A percentile compares a stretch with the other conserved stretches of the same genome.
phyloP scores from a whole-genome alignment of 2,888 invertebrate species.

The Harmothoe impar region DNA sequence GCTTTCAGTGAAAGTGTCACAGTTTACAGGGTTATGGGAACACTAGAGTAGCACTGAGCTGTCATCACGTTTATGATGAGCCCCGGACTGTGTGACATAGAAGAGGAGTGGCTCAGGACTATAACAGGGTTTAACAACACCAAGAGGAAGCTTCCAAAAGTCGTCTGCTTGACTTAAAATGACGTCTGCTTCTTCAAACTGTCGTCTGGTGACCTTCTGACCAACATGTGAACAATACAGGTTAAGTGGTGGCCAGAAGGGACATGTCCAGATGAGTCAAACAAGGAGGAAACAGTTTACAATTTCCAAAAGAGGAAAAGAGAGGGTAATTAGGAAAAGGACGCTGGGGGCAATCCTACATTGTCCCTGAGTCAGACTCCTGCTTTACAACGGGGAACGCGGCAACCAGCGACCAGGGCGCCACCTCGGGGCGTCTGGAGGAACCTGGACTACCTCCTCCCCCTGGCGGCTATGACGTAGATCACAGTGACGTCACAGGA shows the following conservation, averaged over 20 bases:
- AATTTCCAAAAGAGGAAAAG: no score
- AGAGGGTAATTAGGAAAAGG: background rate
- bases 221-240: no score
- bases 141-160: background rate
- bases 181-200: background rate
- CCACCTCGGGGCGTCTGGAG: background rate
- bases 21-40: no score
- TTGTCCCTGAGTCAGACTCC: background rate
- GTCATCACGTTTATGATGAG: no score
- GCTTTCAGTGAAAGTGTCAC: no score
- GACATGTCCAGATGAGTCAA: no score
- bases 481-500: background rate
- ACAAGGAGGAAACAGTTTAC: no score
- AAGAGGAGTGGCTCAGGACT: no score
- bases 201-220: background rate
- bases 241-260: no score
- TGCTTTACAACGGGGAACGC: background rate
- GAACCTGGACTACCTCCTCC: background rate
- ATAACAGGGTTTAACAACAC: no score
- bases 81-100: no score
- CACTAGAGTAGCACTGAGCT: no score
- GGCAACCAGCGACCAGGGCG: slow-evolving; percentile 4
- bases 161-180: background rate
- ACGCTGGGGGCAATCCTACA: background rate
- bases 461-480: background rate